Evolutionary conservation across 2,113 vertebrate species (phyloP).

Genomic region (Solea senegalensis): DNA sequence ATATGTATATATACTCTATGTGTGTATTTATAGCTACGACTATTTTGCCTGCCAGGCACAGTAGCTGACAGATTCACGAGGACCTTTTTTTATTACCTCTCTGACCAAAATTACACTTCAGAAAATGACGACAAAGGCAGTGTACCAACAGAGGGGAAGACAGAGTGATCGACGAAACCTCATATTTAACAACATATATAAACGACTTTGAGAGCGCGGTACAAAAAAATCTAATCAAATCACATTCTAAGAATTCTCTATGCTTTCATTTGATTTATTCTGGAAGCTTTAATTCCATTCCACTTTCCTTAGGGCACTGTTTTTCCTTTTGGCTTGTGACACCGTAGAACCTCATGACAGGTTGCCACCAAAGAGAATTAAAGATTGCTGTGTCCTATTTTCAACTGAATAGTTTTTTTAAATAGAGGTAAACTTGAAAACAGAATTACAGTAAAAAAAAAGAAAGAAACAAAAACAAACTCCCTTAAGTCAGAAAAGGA

Average conservation of each 20-base stretch:
- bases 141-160: neutral
- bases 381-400: neutral
- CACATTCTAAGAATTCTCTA: neutral
- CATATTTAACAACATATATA: too few relatives aligned
- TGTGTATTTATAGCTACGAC: neutral
- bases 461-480: neutral
- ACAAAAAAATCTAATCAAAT: too few relatives aligned
- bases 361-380: neutral
- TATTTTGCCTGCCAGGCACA: neutral
- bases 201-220: neutral
- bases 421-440: neutral
- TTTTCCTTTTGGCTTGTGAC: neutral
- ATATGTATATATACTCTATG: neutral
- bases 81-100: neutral
- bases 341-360: neutral
- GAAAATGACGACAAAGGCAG: neutral
- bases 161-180: neutral
- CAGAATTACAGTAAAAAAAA: neutral
- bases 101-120: neutral
- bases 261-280: neutral
- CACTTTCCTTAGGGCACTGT: neutral
- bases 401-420: neutral
- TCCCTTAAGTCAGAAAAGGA: neutral
- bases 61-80: constrained; percentile 9
- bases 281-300: neutral